Conservation (phyloP, 2,113 vertebrate species). For the Plestiodon gilberti region DNA sequence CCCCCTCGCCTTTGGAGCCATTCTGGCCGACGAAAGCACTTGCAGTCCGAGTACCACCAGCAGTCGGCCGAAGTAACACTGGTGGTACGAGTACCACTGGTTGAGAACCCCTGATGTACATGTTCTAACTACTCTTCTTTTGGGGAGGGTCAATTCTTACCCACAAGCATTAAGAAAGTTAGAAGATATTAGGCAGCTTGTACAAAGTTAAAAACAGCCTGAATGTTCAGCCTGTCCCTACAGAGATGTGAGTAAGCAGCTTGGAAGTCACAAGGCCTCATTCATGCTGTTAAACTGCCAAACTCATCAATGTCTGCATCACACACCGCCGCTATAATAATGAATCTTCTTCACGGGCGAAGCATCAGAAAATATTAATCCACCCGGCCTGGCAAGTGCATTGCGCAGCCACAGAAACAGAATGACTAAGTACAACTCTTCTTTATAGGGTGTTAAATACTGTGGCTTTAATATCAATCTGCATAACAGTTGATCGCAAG, state of each 20-base stretch:
- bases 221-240: neutral
- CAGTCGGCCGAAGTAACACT: too few species aligned
- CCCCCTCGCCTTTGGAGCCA: too few species aligned
- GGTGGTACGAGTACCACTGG: too few species aligned
- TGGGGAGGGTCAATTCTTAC: neutral
- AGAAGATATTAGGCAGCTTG: neutral
- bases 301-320: neutral
- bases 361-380: conserved; percentile 3
- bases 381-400: neutral
- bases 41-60: too few species aligned
- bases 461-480: neutral
- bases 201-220: neutral
- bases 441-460: neutral
- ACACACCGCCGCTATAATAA: neutral
- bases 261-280: neutral
- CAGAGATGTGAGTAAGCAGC: neutral
- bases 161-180: neutral
- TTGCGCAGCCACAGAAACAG: neutral
- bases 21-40: too few species aligned
- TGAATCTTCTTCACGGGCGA: neutral
- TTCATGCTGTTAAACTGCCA: neutral
- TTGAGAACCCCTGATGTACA: too few species aligned
- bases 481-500: neutral
- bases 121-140: neutral
- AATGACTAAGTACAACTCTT: neutral